Evolutionary conservation across 2,888 invertebrate species (phyloP).

Genomic region (Mongoloraphidia duomilia): DNA sequence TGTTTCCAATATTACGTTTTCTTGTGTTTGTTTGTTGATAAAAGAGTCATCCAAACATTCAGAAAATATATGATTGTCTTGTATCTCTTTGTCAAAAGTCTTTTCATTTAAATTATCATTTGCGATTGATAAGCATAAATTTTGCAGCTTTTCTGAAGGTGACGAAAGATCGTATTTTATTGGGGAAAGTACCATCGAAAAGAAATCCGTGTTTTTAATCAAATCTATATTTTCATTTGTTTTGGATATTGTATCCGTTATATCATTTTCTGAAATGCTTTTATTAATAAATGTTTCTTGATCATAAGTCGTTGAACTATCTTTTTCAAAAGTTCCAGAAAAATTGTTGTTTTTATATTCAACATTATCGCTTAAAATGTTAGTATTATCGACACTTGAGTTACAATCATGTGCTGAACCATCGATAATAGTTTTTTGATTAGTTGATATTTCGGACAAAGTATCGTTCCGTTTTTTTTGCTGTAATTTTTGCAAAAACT

Average conservation of each 20-base stretch:
- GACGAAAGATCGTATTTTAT: constrained; percentile 42
- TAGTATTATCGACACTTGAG: not conserved
- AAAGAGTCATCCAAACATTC: not conserved
- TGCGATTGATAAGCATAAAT: constrained; percentile 37
- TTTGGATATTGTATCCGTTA: not conserved
- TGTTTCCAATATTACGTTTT: constrained; percentile 24
- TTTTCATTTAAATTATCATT: not conserved
- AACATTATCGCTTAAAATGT: not conserved
- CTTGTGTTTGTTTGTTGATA: constrained; percentile 7
- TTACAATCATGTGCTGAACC: not conserved
- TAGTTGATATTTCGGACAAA: constrained; percentile 6
- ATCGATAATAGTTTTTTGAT: not conserved
- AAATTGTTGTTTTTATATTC: not conserved
- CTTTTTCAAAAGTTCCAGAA: too few relatives aligned
- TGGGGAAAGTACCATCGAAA: constrained; percentile 32
- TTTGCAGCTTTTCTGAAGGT: constrained; percentile 49
- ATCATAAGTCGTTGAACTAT: too few relatives aligned
- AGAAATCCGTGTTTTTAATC: constrained; percentile 26
- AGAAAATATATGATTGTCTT: constrained; percentile 3
- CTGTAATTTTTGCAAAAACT: constrained; percentile 36
- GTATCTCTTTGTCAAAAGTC: not conserved
- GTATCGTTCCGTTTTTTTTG: constrained; percentile 17
- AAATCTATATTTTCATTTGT: constrained; percentile 4
- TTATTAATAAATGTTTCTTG: not conserved
- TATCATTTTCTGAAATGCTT: not conserved